Conservation (phyloP, 2,888 invertebrate genomes). For the Prenolepis imparis region DNA sequence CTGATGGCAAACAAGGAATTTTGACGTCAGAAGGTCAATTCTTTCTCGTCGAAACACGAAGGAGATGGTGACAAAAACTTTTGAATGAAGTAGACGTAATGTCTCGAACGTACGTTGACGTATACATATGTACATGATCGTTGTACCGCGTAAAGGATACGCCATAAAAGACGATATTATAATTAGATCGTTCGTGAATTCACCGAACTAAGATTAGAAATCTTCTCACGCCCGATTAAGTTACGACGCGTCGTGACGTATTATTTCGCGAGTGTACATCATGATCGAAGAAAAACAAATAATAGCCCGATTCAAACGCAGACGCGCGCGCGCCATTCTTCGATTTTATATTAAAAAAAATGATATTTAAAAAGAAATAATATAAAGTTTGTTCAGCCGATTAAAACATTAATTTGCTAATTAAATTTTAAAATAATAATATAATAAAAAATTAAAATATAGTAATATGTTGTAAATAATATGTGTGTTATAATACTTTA, state of each 20-base stretch:
- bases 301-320: conserved; percentile 22
- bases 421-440: no score
- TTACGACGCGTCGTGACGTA: conserved; percentile 46
- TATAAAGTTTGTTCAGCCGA: no score
- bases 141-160: conserved; percentile 60
- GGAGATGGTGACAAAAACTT: conserved; percentile 68
- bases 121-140: conserved; percentile 23
- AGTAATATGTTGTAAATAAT: no score
- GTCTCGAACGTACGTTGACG: conserved; percentile 56
- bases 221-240: conserved; percentile 75
- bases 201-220: conserved; percentile 71
- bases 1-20: conserved; percentile 26
- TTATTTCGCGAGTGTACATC: conserved; percentile 51
- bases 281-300: conserved; percentile 55
- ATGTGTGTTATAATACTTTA: no score
- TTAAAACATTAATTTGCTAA: no score
- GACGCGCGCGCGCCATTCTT: no score
- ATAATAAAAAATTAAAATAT: no score
- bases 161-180: conserved; percentile 79
- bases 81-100: conserved; percentile 77
- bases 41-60: conserved; percentile 57
- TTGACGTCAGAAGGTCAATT: conserved; percentile 80
- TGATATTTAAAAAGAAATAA: no score
- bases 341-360: no score
- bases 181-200: conserved; percentile 74